These are phyloP conservation scores for Lagorchestes hirsutus DNA, from an alignment of 2,797 vertebrate genomes.

Conservation along the genomic window DNA sequence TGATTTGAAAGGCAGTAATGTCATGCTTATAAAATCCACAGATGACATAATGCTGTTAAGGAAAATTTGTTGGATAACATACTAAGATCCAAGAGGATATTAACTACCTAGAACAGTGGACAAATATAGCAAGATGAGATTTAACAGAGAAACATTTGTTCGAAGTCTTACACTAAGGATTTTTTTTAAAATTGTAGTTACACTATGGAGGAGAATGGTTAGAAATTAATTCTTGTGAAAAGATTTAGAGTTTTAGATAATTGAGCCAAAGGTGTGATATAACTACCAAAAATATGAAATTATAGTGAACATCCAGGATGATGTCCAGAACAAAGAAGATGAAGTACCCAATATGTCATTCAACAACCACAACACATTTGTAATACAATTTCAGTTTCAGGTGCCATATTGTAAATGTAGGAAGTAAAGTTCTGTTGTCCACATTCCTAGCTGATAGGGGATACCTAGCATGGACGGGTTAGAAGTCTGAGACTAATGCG, in stretches of 20 bases:
- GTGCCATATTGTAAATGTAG: background rate
- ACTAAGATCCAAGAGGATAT: background rate
- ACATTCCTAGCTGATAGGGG: no score
- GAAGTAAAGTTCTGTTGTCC: no score
- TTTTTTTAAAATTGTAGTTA: background rate
- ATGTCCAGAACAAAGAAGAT: background rate
- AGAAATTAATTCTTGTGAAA: background rate
- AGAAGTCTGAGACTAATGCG: no score
- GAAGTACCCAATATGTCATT: background rate
- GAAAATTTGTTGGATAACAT: background rate
- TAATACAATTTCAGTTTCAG: background rate
- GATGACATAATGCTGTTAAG: background rate
- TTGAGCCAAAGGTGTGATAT: background rate
- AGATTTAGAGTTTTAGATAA: background rate
- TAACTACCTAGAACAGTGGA: background rate
- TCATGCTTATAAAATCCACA: background rate
- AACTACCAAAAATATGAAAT: background rate
- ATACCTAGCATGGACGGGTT: no score
- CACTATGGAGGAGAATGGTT: background rate
- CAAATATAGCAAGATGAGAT: background rate
- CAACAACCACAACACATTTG: background rate
- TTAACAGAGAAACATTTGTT: no score
- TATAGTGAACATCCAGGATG: background rate
- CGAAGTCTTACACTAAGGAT: background rate
- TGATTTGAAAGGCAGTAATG: background rate